These are phyloP conservation scores for Fopius arisanus DNA, from an alignment of 1,140 invertebrate genomes.

Conservation along the genomic window DNA sequence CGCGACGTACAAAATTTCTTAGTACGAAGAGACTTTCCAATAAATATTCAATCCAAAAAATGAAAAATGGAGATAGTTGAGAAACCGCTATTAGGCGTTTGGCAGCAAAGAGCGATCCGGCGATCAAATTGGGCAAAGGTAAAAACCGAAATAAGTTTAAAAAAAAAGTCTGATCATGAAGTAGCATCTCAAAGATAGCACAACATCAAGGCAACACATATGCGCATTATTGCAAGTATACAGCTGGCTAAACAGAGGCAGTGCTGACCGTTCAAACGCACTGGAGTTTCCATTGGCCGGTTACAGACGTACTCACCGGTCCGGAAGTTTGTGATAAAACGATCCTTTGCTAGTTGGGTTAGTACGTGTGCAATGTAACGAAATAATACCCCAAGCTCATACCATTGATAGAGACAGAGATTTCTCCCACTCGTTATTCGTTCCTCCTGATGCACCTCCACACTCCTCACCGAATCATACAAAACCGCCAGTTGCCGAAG, in stretches of 20 bases:
- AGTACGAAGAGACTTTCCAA: too few relatives aligned
- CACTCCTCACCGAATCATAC: not conserved
- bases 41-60: too few relatives aligned
- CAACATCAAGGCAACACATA: conserved; percentile 13
- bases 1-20: too few relatives aligned
- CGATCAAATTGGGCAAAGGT: too few relatives aligned
- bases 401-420: not conserved
- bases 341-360: conserved; percentile 39
- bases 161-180: not conserved
- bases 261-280: not conserved
- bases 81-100: too few relatives aligned
- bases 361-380: conserved; percentile 41
- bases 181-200: not conserved
- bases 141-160: not conserved
- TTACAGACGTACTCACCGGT: conserved; percentile 38
- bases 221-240: not conserved
- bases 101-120: too few relatives aligned
- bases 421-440: not conserved
- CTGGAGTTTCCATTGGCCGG: conserved; percentile 28
- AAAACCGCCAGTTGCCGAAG: conserved; percentile 8
- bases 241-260: not conserved
- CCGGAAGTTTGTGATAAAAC: conserved; percentile 47
- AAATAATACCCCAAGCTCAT: conserved; percentile 40
- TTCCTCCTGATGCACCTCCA: not conserved
- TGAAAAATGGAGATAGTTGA: too few relatives aligned